A percentile compares a stretch with the other conserved stretches of the same genome.
phyloP scores from a whole-genome alignment of 2,888 invertebrate genomes.

The Rotaria magnacalcarata region DNA sequence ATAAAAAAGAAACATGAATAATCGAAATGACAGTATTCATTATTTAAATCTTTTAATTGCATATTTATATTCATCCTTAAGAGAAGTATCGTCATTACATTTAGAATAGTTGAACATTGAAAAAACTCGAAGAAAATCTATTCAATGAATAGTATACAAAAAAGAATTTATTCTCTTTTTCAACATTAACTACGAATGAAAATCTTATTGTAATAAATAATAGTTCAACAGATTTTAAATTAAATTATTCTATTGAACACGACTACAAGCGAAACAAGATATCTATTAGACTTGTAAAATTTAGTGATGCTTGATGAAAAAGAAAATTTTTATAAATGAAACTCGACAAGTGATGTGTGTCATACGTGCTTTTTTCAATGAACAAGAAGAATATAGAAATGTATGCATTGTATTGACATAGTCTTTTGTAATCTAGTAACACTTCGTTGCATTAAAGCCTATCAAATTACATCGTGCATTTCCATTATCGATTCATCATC shows the following conservation, averaged over 20 bases:
- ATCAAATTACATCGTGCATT: not conserved
- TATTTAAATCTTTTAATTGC: not conserved
- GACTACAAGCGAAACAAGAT: too few relatives aligned
- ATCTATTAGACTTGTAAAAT: too few relatives aligned
- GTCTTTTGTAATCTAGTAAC: not conserved
- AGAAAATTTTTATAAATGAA: not conserved
- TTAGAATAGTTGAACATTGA: not conserved
- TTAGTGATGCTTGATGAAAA: too few relatives aligned
- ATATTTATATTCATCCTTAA: not conserved
- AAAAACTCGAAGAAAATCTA: not conserved
- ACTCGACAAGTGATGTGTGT: constrained; percentile 6
- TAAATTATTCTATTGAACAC: too few relatives aligned
- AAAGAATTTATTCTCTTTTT: too few relatives aligned
- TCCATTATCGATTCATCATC: constrained; percentile 14
- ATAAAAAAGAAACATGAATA: not conserved
- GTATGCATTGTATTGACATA: too few relatives aligned
- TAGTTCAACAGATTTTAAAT: too few relatives aligned
- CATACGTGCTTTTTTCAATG: not conserved
- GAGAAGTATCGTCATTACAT: not conserved
- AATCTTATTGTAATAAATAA: too few relatives aligned
- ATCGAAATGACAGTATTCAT: not conserved
- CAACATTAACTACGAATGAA: too few relatives aligned
- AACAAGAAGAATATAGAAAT: not conserved
- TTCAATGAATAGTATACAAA: not conserved
- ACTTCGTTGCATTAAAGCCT: too few relatives aligned